These are phyloP conservation scores for Cryptoprocta ferox DNA, from an alignment of 2,797 vertebrate species.

Conservation along the genomic window DNA sequence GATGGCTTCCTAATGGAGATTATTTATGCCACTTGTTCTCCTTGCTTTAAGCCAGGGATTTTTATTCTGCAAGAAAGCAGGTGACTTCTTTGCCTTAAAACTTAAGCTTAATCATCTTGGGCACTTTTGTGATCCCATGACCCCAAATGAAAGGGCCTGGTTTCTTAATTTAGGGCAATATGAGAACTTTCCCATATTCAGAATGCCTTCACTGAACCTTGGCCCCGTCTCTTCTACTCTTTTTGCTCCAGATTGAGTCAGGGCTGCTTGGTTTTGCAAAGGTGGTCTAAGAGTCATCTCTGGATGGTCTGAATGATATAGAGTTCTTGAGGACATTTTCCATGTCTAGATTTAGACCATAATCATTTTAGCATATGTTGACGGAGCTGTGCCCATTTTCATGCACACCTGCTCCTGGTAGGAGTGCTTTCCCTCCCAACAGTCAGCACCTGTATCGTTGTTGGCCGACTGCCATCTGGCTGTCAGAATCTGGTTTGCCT, in stretches of 20 bases:
- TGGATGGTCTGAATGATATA: not conserved
- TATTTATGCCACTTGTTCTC: not conserved
- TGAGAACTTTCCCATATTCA: not conserved
- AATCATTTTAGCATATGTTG: constrained; percentile 14
- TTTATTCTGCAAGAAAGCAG: not conserved
- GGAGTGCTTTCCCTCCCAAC: not conserved
- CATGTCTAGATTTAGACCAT: constrained; percentile 44
- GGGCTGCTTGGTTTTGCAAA: constrained; percentile 36
- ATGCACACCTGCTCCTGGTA: constrained; percentile 1
- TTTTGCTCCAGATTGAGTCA: not conserved
- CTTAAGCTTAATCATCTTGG: constrained; percentile 5
- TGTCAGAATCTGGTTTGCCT: constrained; percentile 35
- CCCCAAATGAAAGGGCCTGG: not conserved
- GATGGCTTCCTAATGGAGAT: not conserved
- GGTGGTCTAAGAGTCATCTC: not conserved
- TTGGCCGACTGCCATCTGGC: not conserved
- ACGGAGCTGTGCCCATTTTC: not conserved
- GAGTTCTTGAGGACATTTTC: not conserved
- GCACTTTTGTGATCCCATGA: not conserved
- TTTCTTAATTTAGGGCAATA: constrained; percentile 46
- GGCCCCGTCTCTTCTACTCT: not conserved
- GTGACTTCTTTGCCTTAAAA: constrained; percentile 41
- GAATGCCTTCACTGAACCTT: constrained; percentile 18
- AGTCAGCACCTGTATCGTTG: constrained; percentile 8
- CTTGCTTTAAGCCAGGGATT: not conserved